Conservation (phyloP, 2,797 vertebrate genomes). For the Nannoperca obscura region DNA sequence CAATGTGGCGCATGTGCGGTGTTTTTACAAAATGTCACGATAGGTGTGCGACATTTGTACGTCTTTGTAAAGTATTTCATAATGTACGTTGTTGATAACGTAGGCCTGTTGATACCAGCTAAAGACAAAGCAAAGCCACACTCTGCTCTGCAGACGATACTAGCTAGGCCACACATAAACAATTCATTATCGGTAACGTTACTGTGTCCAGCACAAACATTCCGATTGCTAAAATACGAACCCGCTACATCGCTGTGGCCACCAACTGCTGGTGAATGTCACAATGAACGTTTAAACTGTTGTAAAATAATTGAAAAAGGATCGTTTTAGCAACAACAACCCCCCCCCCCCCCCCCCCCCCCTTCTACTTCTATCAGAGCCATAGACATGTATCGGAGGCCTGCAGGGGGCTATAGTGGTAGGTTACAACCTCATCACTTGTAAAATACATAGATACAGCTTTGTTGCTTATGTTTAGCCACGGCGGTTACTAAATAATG, state of each 20-base stretch:
- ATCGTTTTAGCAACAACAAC: neutral
- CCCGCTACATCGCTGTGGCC: neutral
- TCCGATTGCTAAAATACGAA: neutral
- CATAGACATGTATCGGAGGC: neutral
- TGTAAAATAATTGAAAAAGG: neutral
- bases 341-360: too few relatives aligned
- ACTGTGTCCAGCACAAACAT: neutral
- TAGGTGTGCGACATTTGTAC: neutral
- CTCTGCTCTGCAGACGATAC: neutral
- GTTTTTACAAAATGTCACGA: too few relatives aligned
- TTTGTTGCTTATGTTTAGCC: neutral
- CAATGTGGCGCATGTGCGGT: neutral
- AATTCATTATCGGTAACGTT: neutral
- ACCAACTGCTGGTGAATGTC: neutral
- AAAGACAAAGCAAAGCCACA: accelerated
- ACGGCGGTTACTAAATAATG: neutral
- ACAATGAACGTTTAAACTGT: neutral
- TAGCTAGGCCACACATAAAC: neutral
- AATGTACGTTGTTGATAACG: neutral
- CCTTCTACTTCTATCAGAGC: too few relatives aligned
- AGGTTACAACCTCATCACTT: neutral
- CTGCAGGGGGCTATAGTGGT: neutral
- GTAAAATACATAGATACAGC: neutral
- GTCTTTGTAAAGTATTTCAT: neutral
- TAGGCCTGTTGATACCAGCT: neutral